Evolutionary conservation across 2,888 invertebrate species (phyloP).

Genomic region (Nysson spinosus): DNA sequence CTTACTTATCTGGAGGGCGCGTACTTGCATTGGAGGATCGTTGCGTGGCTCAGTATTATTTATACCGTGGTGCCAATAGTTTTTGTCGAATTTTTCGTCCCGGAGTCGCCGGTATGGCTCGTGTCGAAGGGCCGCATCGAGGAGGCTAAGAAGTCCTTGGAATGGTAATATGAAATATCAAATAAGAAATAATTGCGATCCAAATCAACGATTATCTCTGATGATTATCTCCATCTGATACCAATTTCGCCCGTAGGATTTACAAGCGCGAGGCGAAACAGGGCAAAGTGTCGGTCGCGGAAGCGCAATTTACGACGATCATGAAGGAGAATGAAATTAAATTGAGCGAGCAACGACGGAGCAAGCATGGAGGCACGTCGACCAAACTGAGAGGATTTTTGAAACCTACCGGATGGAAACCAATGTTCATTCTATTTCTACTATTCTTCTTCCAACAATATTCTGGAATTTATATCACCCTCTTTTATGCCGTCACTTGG

Average conservation of each 20-base stretch:
- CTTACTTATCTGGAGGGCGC: constrained; percentile 79
- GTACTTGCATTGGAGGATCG: constrained; percentile 79
- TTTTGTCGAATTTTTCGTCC: constrained; percentile 78
- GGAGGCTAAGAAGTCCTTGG: constrained; percentile 79
- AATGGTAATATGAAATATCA: constrained; percentile 77
- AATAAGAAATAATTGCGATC: no score
- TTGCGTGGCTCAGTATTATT: constrained; percentile 80
- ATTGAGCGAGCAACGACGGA: constrained; percentile 74
- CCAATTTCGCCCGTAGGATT: constrained; percentile 54
- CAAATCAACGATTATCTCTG: no score
- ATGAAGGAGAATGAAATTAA: constrained; percentile 79
- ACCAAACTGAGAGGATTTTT: constrained; percentile 77
- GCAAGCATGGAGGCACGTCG: constrained; percentile 69
- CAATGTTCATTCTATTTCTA: constrained; percentile 79
- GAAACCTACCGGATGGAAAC: constrained; percentile 81
- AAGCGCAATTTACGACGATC: constrained; percentile 79
- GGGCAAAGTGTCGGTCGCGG: constrained; percentile 74
- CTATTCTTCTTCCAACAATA: constrained; percentile 82
- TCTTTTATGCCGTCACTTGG: constrained; percentile 82
- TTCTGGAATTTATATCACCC: constrained; percentile 81
- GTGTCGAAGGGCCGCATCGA: constrained; percentile 80
- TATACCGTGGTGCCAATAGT: constrained; percentile 79
- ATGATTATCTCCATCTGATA: no score
- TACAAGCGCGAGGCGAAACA: constrained; percentile 64
- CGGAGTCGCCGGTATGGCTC: constrained; percentile 82